Conservation (phyloP, 2,113 vertebrate genomes). For the Henicopernis longicauda region DNA sequence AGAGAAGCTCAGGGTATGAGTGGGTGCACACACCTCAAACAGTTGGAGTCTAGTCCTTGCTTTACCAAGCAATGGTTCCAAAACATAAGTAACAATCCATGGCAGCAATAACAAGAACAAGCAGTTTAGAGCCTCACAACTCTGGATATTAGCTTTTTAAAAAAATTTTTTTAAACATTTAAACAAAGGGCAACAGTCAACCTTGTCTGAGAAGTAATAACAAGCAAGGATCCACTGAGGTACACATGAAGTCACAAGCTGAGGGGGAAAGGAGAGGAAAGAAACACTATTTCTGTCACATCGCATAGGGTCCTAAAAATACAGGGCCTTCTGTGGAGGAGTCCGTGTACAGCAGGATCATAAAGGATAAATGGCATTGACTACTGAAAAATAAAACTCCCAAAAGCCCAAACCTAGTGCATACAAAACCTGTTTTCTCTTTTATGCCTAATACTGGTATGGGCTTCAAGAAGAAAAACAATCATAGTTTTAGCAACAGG, state of each 20-base stretch:
- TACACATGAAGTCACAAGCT: background rate
- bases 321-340: background rate
- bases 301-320: background rate
- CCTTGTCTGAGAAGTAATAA: background rate
- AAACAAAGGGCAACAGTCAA: background rate
- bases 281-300: background rate
- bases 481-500: background rate
- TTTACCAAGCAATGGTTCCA: background rate
- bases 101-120: background rate
- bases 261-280: background rate
- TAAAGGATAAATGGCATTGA: background rate
- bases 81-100: background rate
- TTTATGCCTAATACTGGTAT: background rate
- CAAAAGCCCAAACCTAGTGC: background rate
- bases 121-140: background rate
- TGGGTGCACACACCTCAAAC: background rate
- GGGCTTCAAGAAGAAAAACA: background rate
- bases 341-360: background rate
- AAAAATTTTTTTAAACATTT: too few relatives aligned
- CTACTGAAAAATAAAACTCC: background rate
- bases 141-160: background rate
- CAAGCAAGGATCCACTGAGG: background rate
- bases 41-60: background rate
- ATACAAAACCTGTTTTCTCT: background rate
- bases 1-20: background rate